These are phyloP conservation scores for Tetanocera ferruginea DNA, from an alignment of 2,888 invertebrate genomes.

Conservation along the genomic window DNA sequence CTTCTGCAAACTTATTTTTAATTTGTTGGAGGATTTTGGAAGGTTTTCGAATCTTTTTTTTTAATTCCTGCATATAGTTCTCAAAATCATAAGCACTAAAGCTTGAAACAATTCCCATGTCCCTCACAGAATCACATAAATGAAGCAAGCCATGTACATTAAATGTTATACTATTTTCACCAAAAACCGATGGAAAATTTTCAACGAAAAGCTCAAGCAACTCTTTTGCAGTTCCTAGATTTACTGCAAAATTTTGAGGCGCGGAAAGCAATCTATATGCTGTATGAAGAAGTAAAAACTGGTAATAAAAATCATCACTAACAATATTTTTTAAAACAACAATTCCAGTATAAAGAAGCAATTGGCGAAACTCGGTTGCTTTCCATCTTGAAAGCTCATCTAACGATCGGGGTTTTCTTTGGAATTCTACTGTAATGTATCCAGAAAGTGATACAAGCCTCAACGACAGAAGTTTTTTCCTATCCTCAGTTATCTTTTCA, in stretches of 20 bases:
- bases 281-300: slow-evolving; percentile 37
- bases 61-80: slow-evolving; percentile 35
- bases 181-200: slow-evolving; percentile 44
- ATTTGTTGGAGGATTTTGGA: slow-evolving; percentile 35
- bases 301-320: slow-evolving; percentile 34
- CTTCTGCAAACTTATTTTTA: slow-evolving; percentile 9
- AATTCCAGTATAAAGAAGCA: slow-evolving; percentile 42
- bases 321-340: slow-evolving; percentile 36
- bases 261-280: slow-evolving; percentile 38
- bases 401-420: slow-evolving; percentile 39
- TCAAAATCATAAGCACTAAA: slow-evolving; percentile 38
- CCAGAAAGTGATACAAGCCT: slow-evolving; percentile 13
- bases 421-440: slow-evolving; percentile 38
- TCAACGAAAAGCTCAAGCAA: slow-evolving; percentile 37
- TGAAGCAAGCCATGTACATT: slow-evolving; percentile 36
- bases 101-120: slow-evolving; percentile 20
- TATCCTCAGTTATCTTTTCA: no score
- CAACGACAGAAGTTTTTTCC: no score
- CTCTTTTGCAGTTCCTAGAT: slow-evolving; percentile 33
- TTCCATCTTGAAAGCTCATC: slow-evolving; percentile 40
- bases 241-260: slow-evolving; percentile 29
- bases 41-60: slow-evolving; percentile 35
- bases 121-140: slow-evolving; percentile 11
- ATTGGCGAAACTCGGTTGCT: slow-evolving; percentile 35
- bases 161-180: slow-evolving; percentile 31